Percentiles rank a stretch among this genome's conserved stretches.
Conservation (phyloP, 2,888 invertebrate species). For the Dryomyza anilis region DNA sequence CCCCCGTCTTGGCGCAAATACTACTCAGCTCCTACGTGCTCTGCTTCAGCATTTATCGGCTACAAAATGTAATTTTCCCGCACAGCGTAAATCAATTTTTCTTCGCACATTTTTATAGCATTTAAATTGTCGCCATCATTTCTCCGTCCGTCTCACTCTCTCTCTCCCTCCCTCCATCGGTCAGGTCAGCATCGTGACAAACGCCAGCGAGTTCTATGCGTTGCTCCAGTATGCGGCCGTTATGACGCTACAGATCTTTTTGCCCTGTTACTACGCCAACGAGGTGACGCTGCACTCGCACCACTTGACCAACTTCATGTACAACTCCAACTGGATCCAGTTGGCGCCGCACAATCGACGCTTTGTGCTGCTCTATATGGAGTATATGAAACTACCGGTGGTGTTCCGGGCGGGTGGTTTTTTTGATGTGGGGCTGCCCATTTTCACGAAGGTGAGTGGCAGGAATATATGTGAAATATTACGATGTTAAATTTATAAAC, state of each 20-base stretch:
- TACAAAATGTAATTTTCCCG: conserved; percentile 43
- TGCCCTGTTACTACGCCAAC: conserved; percentile 55
- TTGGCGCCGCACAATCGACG: conserved; percentile 43
- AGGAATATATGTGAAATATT: too few relatives aligned
- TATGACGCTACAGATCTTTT: conserved; percentile 51
- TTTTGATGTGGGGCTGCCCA: conserved; percentile 50
- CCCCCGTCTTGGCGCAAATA: conserved; percentile 47
- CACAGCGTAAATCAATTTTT: too few relatives aligned
- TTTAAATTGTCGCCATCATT: too few relatives aligned
- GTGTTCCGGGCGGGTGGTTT: conserved; percentile 48
- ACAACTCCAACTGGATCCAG: conserved; percentile 49
- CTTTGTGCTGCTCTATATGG: conserved; percentile 49
- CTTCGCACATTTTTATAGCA: too few relatives aligned
- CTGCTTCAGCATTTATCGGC: conserved; percentile 51
- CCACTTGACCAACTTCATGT: conserved; percentile 42
- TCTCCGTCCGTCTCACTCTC: too few relatives aligned
- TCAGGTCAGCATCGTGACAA: too few relatives aligned
- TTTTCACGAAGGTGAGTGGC: conserved; percentile 47
- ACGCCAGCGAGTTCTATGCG: conserved; percentile 36
- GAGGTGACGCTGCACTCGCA: conserved; percentile 47
- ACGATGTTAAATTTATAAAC: too few relatives aligned
- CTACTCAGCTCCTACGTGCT: conserved; percentile 48
- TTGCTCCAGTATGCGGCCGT: conserved; percentile 41
- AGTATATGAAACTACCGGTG: conserved; percentile 47
- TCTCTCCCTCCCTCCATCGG: too few relatives aligned